Conservation (phyloP, 2,113 vertebrate species). For the Furnarius figulus region DNA sequence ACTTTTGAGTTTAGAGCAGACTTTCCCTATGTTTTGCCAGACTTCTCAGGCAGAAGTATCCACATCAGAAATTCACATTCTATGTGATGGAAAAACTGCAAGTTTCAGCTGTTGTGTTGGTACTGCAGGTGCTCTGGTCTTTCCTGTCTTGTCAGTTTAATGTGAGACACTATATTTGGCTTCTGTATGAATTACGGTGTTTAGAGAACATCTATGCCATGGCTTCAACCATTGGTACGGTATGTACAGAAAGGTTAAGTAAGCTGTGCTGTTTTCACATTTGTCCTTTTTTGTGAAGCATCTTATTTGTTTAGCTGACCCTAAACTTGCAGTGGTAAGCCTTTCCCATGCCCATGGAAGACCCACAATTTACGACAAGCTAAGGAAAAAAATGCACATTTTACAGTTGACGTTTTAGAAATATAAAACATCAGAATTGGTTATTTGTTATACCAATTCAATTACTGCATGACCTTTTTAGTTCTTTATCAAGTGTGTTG, state of each 20-base stretch:
- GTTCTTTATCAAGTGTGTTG: neutral
- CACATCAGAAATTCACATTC: neutral
- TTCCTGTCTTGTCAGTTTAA: neutral
- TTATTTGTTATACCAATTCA: neutral
- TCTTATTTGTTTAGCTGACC: neutral
- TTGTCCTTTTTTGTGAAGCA: neutral
- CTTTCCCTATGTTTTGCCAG: neutral
- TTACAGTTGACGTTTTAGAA: neutral
- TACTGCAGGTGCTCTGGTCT: neutral
- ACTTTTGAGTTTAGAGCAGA: neutral
- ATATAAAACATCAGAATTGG: neutral
- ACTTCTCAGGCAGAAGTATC: neutral
- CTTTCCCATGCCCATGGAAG: neutral
- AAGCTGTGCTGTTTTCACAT: neutral
- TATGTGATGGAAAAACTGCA: neutral
- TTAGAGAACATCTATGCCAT: neutral
- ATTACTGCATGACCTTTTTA: neutral
- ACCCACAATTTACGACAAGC: neutral
- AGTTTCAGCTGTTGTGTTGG: neutral
- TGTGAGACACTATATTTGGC: neutral
- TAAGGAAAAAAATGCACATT: rapidly evolving
- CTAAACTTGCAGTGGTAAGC: neutral
- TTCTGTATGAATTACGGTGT: neutral
- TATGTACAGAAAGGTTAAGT: neutral
- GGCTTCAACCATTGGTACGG: neutral